These are phyloP conservation scores for Cordylochernes scorpioides DNA, from an alignment of 2,888 invertebrate genomes.

Conservation along the genomic window DNA sequence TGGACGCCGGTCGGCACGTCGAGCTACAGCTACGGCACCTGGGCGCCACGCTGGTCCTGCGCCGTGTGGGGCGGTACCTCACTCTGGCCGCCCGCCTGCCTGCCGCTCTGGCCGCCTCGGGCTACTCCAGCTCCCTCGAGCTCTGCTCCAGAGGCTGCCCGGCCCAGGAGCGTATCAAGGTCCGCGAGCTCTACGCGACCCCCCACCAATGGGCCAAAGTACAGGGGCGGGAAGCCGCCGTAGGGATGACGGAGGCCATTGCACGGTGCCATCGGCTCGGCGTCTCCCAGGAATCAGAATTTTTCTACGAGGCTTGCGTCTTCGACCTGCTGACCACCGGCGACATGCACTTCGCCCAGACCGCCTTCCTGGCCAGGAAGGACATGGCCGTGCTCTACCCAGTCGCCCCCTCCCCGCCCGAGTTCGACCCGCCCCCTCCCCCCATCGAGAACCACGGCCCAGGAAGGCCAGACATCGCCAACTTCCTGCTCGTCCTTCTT, in stretches of 20 bases:
- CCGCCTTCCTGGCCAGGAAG: constrained; percentile 24
- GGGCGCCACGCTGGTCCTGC: constrained; percentile 26
- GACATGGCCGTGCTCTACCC: too few relatives aligned
- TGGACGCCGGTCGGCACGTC: constrained; percentile 24
- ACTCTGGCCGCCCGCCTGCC: constrained; percentile 28
- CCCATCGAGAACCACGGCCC: too few relatives aligned
- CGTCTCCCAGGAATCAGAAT: constrained; percentile 26
- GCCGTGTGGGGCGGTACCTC: constrained; percentile 24
- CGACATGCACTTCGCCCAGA: constrained; percentile 23
- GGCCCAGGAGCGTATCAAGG: constrained; percentile 24
- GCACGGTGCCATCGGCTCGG: constrained; percentile 21
- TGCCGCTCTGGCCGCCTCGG: constrained; percentile 20
- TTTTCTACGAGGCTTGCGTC: constrained; percentile 31
- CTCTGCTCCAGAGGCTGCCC: constrained; percentile 29
- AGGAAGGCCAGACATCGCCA: too few relatives aligned
- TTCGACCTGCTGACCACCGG: constrained; percentile 31
- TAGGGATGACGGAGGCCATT: too few relatives aligned
- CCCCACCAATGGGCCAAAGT: constrained; percentile 14
- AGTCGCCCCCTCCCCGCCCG: too few relatives aligned
- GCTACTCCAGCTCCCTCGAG: constrained; percentile 17
- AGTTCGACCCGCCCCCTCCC: too few relatives aligned
- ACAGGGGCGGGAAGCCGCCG: constrained; percentile 18
- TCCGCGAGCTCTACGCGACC: constrained; percentile 18
- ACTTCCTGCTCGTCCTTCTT: too few relatives aligned
- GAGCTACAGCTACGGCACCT: constrained; percentile 28